Conservation (phyloP, 2,113 vertebrate species). For the Bolborhynchus lineola region DNA sequence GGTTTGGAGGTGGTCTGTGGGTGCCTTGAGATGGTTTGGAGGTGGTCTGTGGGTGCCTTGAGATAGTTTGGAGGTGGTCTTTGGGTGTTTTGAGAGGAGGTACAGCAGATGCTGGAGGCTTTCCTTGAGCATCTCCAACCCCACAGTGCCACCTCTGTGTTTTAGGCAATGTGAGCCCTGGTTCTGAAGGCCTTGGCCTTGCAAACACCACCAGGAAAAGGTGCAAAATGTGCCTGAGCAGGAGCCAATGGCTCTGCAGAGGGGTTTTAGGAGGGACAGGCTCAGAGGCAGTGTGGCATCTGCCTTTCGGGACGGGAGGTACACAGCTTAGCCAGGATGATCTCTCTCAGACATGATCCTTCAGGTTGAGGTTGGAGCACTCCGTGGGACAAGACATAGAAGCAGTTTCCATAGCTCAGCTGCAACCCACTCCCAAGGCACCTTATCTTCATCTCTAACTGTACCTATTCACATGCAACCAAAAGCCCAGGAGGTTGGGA, state of each 20-base stretch:
- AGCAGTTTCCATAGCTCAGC: background rate
- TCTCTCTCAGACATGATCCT: background rate
- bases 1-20: background rate
- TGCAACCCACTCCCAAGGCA: background rate
- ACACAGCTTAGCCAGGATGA: background rate
- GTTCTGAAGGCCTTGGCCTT: background rate
- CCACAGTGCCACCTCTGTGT: background rate
- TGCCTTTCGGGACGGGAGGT: background rate
- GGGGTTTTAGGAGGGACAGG: background rate
- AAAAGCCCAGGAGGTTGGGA: background rate
- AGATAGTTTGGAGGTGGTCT: background rate
- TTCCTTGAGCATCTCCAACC: background rate
- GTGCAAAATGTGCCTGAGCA: background rate
- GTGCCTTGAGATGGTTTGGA: background rate
- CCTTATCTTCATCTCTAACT: background rate
- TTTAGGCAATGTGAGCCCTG: background rate
- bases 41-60: background rate
- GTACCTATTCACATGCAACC: background rate
- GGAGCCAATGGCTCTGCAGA: background rate
- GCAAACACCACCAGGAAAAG: background rate
- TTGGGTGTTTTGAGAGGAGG: too few species aligned
- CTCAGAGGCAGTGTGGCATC: background rate
- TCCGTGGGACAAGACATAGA: background rate
- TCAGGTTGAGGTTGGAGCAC: background rate
- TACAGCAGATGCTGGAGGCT: background rate